Evolutionary conservation across 2,888 invertebrate genomes (phyloP).

Genomic region (Epinotia bilunana): DNA sequence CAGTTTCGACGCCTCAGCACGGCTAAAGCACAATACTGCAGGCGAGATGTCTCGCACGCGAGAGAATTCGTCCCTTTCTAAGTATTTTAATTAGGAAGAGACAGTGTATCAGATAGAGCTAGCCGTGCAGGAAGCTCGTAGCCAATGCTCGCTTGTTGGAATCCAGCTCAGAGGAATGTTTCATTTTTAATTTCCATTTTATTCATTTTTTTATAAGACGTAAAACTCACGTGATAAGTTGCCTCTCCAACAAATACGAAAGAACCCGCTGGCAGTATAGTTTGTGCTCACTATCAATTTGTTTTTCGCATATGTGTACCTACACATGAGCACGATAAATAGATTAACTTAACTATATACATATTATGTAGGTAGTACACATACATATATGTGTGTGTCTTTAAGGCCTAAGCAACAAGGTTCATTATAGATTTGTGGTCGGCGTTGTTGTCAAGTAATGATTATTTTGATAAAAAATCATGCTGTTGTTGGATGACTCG

Average conservation of each 20-base stretch:
- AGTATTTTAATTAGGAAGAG: no score
- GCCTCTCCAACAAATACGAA: neutral
- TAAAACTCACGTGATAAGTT: slow-evolving; percentile 7
- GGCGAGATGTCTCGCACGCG: no score
- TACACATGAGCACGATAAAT: neutral
- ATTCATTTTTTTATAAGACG: neutral
- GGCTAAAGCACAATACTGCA: no score
- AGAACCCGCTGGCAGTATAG: slow-evolving; percentile 4
- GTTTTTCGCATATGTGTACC: neutral
- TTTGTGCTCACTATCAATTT: slow-evolving; percentile 1
- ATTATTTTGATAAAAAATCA: slow-evolving; percentile 14
- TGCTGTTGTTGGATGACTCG: slow-evolving; percentile 10
- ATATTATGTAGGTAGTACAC: neutral
- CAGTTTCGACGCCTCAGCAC: no score
- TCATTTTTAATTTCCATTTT: no score
- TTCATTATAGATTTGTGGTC: neutral
- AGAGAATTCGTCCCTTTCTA: no score
- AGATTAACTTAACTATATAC: no score
- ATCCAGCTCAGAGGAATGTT: no score
- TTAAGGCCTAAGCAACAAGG: neutral
- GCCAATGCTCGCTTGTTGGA: no score
- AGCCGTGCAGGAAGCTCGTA: no score
- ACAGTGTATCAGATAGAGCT: no score
- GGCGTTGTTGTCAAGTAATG: neutral
- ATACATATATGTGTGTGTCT: neutral